Evolutionary conservation across 2,797 vertebrate genomes (phyloP).

Genomic region (Hipposideros larvatus): DNA sequence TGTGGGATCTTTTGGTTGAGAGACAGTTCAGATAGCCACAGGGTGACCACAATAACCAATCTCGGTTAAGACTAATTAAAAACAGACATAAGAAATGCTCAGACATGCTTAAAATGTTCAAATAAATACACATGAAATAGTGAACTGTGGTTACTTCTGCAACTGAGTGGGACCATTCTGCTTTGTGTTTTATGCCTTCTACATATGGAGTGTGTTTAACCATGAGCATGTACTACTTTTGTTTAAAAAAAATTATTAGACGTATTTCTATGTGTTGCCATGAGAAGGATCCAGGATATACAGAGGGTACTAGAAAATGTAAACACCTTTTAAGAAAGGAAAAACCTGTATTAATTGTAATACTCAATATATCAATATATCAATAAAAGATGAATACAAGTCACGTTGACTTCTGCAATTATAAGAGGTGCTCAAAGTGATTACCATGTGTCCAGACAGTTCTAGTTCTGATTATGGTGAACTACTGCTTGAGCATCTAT

Average conservation of each 20-base stretch:
- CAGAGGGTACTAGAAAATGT: no score
- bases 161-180: background rate
- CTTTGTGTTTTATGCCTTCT: background rate
- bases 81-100: background rate
- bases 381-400: no score
- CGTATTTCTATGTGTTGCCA: background rate
- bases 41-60: background rate
- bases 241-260: background rate
- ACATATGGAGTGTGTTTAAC: background rate
- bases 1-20: background rate
- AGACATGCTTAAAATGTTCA: conserved; percentile 19
- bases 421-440: no score
- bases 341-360: no score
- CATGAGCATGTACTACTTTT: background rate
- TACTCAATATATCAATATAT: no score
- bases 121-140: background rate
- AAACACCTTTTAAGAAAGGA: no score
- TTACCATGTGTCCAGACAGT: no score
- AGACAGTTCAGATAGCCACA: background rate
- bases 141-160: background rate
- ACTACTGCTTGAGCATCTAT: no score
- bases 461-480: no score
- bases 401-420: no score
- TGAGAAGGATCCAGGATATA: background rate
- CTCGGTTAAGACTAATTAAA: background rate